These are phyloP conservation scores for Cerceris rybyensis DNA, from an alignment of 2,888 invertebrate species.

Conservation along the genomic window DNA sequence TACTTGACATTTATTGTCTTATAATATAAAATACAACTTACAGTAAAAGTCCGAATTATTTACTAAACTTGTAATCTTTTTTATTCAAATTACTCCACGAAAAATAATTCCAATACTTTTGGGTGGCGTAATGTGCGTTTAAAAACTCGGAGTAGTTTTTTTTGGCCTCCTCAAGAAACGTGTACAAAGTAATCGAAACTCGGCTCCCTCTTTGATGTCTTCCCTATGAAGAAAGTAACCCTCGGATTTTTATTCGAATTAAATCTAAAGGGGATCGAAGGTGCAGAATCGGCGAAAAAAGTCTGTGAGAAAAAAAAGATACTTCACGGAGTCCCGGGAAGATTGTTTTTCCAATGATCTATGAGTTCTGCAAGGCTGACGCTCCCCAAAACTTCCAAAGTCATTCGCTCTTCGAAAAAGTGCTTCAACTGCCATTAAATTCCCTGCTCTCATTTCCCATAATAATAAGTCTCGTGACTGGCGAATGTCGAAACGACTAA, in stretches of 20 bases:
- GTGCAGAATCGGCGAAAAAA: constrained; percentile 21
- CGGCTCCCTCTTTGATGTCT: neutral
- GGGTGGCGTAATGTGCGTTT: too few species aligned
- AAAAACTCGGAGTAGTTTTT: constrained; percentile 2
- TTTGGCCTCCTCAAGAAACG: constrained; percentile 5
- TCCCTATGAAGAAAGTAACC: neutral
- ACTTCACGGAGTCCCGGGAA: constrained; percentile 1
- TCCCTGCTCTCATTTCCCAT: constrained; percentile 12
- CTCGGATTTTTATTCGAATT: constrained; percentile 31
- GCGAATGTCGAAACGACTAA: neutral
- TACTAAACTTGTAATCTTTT: too few species aligned
- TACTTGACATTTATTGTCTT: too few species aligned
- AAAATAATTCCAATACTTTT: too few species aligned
- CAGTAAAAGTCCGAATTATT: too few species aligned
- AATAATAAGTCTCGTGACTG: neutral
- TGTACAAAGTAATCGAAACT: constrained; percentile 14
- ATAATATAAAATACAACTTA: too few species aligned
- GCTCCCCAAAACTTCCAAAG: constrained; percentile 24
- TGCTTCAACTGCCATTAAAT: constrained; percentile 22
- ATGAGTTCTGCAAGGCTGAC: constrained; percentile 28
- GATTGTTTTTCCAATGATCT: constrained; percentile 48
- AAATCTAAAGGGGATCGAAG: constrained; percentile 11
- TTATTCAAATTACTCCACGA: too few species aligned
- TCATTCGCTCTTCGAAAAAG: constrained; percentile 21
- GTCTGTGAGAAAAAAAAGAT: constrained; percentile 12